Evolutionary conservation across 2,888 invertebrate species (phyloP), one percentile per base, ranked within the genome.

Genomic region (Temnothorax rugatulus): DNA sequence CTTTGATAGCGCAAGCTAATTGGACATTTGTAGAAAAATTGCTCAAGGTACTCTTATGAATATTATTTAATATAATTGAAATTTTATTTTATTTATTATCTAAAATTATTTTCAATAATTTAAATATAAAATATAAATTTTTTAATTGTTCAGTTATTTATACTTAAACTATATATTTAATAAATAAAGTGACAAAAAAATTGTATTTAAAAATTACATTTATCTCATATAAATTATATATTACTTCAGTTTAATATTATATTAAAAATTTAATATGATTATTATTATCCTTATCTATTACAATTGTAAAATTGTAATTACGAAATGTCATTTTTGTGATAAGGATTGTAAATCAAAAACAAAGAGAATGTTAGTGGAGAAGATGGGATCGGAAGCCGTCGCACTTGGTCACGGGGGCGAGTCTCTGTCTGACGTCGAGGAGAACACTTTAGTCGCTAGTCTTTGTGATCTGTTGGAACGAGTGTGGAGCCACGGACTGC

Each of bases 21-120:
- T 98, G 99, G 97, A 98, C 98, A 38, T 99, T 99, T 95, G 99
- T 99, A 69, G 99, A 99, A 94, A 98, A 99, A 94, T 96, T 99
- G 90, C 96, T 99, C 71, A 99, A 99, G 96, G 99, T 98, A 95
- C 87, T 21, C 18, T 44, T 63, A 29, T 29, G 34, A 34, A 21
- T 64, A 64, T 59, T 64, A 52, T 38, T 63, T 63, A 66, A 52
- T 8, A 66, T 21, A 34, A 59, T 61, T 61, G 1, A 34, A 34
- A 41, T 57, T 34, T 69, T 34, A 44, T 18, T 18, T n/a, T n/a
- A 44, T 59, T 66, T 21, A 66, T 64, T 64, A 63, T 63, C 11
- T 38, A 44, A n/a, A 41, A 66, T 66, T 64, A 21, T 25, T 66
- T 47, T 29, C 8, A 25, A 25, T 44, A 66, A 66, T 66, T 66